Conservation (phyloP, 2,888 invertebrate species). For the Himalopsyche tibetana region DNA sequence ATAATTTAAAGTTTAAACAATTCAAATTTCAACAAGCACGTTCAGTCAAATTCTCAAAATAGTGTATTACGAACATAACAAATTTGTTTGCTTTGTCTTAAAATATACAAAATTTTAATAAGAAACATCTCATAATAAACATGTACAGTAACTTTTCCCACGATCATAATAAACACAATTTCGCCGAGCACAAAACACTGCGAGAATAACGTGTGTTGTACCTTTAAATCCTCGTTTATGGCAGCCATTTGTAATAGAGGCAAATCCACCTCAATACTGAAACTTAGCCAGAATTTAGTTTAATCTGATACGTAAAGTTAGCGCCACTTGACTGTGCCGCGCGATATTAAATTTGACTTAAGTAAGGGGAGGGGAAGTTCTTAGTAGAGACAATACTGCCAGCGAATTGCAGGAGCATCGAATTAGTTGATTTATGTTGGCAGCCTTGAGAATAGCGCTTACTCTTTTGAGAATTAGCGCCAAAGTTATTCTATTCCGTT, state of each 20-base stretch:
- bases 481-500: slow-evolving; percentile 36
- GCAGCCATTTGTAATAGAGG: slow-evolving; percentile 15
- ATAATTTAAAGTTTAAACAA: too few species aligned
- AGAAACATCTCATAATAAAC: too few species aligned
- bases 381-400: slow-evolving; percentile 15
- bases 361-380: not conserved
- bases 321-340: slow-evolving; percentile 20
- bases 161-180: too few species aligned
- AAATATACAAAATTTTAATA: too few species aligned
- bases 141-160: too few species aligned
- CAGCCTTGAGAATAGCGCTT: slow-evolving; percentile 2
- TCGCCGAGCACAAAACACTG: not conserved
- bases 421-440: slow-evolving; percentile 30
- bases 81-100: too few species aligned
- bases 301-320: slow-evolving; percentile 44
- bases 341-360: slow-evolving; percentile 44
- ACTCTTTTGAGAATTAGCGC: slow-evolving; percentile 20
- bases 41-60: too few species aligned
- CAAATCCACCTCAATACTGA: slow-evolving; percentile 32
- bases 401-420: slow-evolving; percentile 22
- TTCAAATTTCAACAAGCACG: too few species aligned
- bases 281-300: slow-evolving; percentile 28
- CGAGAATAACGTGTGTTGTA: not conserved
- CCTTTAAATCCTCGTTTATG: slow-evolving; percentile 6
- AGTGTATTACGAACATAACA: too few species aligned